phyloP scores from a whole-genome alignment of 2,113 vertebrate species.

The Notarius lentiginosus region DNA sequence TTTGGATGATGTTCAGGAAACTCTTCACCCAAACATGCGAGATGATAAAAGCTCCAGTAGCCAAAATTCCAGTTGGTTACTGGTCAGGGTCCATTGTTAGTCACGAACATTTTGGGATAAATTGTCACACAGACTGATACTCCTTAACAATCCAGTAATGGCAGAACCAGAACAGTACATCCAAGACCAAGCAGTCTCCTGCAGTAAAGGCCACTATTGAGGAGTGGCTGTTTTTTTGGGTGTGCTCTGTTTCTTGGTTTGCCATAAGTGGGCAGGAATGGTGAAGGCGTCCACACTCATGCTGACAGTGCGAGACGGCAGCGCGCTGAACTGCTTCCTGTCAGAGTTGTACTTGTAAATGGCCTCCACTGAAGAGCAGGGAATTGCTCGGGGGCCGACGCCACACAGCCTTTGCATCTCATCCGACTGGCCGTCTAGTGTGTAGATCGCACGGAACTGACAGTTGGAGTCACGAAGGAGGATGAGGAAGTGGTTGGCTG shows the following conservation, averaged over 20 bases:
- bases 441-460: slow-evolving; percentile 88
- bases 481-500: slow-evolving; percentile 88
- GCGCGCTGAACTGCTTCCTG: slow-evolving; percentile 87
- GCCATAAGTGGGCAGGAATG: slow-evolving; percentile 85
- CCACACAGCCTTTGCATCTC: slow-evolving; percentile 80
- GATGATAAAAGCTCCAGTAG: neutral
- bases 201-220: slow-evolving; percentile 49
- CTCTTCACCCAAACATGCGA: neutral
- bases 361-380: slow-evolving; percentile 77
- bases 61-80: neutral
- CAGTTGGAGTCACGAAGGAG: slow-evolving; percentile 86
- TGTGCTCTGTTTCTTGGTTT: slow-evolving; percentile 78
- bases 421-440: slow-evolving; percentile 70
- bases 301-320: slow-evolving; percentile 86
- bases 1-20: neutral
- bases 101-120: neutral
- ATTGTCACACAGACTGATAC: neutral
- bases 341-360: slow-evolving; percentile 93
- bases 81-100: neutral
- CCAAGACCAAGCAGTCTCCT: neutral
- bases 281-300: slow-evolving; percentile 91
- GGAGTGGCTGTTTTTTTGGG: slow-evolving; percentile 67
- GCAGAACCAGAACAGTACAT: neutral
- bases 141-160: neutral
- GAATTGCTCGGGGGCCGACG: slow-evolving; percentile 77